Evolutionary conservation across 2,113 vertebrate genomes (phyloP).

Genomic region (Corvus moneduloides): DNA sequence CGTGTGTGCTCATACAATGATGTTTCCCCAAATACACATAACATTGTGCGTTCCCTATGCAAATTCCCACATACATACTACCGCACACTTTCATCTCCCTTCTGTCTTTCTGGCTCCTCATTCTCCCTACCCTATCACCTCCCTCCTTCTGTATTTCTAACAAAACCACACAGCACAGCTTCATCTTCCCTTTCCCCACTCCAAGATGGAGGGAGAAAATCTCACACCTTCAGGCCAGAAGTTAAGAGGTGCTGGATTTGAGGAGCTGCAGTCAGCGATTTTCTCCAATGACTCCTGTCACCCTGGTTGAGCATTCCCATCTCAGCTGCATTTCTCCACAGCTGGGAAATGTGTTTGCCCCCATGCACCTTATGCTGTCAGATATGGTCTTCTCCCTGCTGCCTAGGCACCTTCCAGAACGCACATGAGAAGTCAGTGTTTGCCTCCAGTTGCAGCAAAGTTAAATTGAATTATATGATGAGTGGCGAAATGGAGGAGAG

Average conservation of each 20-base stretch:
- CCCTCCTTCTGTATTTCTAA: not conserved
- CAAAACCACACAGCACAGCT: not conserved
- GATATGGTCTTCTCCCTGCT: not conserved
- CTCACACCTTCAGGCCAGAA: not conserved
- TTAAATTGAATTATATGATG: not conserved
- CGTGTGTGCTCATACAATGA: not conserved
- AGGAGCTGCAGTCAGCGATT: not conserved
- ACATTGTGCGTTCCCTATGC: not conserved
- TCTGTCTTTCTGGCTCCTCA: not conserved
- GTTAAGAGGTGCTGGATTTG: not conserved
- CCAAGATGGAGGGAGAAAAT: not conserved
- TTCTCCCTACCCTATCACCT: not conserved
- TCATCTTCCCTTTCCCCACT: not conserved
- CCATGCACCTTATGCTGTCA: not conserved
- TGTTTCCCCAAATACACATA: not conserved
- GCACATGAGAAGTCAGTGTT: accelerated
- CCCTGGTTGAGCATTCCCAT: not conserved
- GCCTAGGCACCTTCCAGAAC: not conserved
- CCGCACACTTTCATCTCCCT: not conserved
- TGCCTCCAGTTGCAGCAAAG: not conserved
- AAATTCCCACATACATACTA: not conserved
- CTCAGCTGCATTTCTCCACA: not conserved
- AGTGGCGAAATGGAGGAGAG: not conserved
- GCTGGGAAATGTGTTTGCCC: not conserved
- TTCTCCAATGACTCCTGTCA: not conserved